A percentile compares a stretch with the other conserved stretches of the same genome.
These are phyloP conservation scores for Falco biarmicus DNA, from an alignment of 2,797 vertebrate species.

Conservation along the genomic window DNA sequence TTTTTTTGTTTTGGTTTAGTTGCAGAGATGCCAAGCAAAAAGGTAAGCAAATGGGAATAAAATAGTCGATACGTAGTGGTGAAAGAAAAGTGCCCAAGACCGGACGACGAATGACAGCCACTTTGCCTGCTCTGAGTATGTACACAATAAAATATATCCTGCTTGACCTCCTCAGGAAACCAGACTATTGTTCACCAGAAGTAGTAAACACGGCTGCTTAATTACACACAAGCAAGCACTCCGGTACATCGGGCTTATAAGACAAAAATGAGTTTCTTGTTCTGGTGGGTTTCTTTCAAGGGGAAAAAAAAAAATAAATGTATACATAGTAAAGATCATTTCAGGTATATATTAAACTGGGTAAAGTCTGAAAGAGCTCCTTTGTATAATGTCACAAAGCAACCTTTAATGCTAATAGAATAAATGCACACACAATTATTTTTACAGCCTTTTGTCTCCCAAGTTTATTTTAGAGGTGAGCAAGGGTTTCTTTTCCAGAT, in stretches of 20 bases:
- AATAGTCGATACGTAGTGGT: not conserved
- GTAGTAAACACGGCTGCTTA: constrained; percentile 74
- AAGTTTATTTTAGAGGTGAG: constrained; percentile 66
- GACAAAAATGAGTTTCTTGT: constrained; percentile 67
- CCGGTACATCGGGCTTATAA: constrained; percentile 31
- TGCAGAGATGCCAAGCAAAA: constrained; percentile 29
- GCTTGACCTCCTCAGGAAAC: constrained; percentile 76
- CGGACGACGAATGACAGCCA: constrained; percentile 34
- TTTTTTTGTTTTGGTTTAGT: constrained; percentile 41
- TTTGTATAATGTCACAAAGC: constrained; percentile 72
- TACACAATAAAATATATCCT: constrained; percentile 72
- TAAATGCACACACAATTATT: constrained; percentile 55
- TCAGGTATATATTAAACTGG: constrained; percentile 64
- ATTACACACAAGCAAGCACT: constrained; percentile 70
- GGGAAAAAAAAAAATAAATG: not conserved
- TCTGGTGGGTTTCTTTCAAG: constrained; percentile 4
- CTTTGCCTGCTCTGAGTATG: constrained; percentile 15
- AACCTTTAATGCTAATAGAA: constrained; percentile 50
- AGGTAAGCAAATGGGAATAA: constrained; percentile 13
- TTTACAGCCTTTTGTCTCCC: constrained; percentile 74
- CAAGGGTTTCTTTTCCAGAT: constrained; percentile 53
- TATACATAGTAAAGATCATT: constrained; percentile 64
- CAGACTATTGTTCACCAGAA: constrained; percentile 76
- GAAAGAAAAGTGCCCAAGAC: not conserved
- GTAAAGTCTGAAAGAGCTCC: constrained; percentile 67